Conservation (phyloP, 2,797 vertebrate genomes). For the Pangasius mekongensis region DNA sequence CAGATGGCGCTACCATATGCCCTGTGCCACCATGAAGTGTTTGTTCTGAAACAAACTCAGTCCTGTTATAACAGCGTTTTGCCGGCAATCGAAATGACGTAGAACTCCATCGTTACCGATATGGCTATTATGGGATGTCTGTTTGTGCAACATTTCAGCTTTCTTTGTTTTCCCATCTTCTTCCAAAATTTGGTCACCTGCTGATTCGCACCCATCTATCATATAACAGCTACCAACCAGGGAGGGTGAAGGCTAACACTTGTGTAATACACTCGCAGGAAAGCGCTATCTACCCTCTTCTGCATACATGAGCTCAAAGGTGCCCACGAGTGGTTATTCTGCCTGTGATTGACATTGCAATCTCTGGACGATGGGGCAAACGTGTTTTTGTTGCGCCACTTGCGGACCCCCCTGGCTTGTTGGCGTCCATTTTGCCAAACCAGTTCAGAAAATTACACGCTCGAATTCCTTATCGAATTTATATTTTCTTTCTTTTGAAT, state of each 20-base stretch:
- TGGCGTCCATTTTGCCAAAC: background rate
- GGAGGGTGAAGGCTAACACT: background rate
- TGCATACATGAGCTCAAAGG: background rate
- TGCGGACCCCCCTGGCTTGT: too few species aligned
- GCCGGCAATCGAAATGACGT: constrained; percentile 12
- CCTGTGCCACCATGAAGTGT: constrained; percentile 29
- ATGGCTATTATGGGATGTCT: background rate
- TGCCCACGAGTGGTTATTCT: too few species aligned
- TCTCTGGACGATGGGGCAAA: too few species aligned
- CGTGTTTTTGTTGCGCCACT: too few species aligned
- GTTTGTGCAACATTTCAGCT: background rate
- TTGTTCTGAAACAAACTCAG: background rate
- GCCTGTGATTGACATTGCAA: background rate
- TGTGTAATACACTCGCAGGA: background rate
- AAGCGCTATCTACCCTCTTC: background rate
- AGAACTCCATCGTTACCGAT: background rate
- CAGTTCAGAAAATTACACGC: background rate
- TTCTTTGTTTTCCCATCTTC: background rate
- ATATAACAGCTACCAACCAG: too few species aligned
- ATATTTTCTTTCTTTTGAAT: constrained; percentile 15
- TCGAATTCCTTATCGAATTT: background rate
- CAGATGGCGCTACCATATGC: constrained; percentile 63
- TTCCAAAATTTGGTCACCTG: background rate
- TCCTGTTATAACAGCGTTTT: constrained; percentile 12
- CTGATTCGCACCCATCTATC: too few species aligned